A percentile compares a stretch with the other conserved stretches of the same genome.
These are phyloP conservation scores for Antennarius maculatus DNA, from an alignment of 2,797 vertebrate genomes.

Conservation along the genomic window DNA sequence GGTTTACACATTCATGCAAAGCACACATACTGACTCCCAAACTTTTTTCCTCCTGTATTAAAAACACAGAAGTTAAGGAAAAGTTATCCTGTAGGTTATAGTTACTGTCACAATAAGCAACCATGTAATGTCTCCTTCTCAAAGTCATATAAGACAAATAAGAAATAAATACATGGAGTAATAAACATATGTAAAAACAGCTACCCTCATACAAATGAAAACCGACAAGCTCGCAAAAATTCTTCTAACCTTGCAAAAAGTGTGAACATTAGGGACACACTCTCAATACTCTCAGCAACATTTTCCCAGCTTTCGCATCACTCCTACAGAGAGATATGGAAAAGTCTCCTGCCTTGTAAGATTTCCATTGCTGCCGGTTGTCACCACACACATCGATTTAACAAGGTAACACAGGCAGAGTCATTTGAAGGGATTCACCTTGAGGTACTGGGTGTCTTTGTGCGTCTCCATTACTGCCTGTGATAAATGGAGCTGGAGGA, in stretches of 20 bases:
- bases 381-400: constrained; percentile 71
- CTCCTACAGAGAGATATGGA: constrained; percentile 24
- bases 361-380: constrained; percentile 45
- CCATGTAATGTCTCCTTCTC: neutral
- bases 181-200: neutral
- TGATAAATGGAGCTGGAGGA: constrained; percentile 72
- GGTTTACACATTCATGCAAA: too few species aligned
- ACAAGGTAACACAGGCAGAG: constrained; percentile 73
- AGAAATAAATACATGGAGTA: neutral
- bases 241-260: neutral
- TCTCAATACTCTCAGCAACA: constrained; percentile 10
- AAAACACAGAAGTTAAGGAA: constrained; percentile 3
- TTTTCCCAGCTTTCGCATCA: constrained; percentile 26
- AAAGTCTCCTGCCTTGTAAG: constrained; percentile 38
- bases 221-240: neutral
- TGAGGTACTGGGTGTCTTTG: constrained; percentile 62
- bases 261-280: neutral
- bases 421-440: constrained; percentile 74
- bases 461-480: constrained; percentile 57
- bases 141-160: neutral
- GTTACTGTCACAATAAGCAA: neutral
- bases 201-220: neutral
- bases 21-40: neutral
- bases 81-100: neutral
- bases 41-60: neutral